Conservation (phyloP, 2,888 invertebrate genomes). For the Suillia variegata region DNA sequence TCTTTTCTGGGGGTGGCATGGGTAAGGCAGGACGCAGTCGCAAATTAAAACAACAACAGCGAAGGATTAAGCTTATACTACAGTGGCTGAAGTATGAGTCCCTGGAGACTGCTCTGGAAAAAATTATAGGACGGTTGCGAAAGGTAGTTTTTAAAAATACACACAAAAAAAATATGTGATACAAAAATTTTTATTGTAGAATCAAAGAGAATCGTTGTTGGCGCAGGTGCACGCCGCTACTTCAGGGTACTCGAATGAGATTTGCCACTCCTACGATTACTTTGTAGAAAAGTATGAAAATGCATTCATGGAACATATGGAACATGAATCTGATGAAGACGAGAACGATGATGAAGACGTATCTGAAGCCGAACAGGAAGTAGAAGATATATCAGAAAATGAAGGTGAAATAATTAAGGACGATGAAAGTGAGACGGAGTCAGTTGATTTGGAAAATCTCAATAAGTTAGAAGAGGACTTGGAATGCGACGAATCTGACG, state of each 20-base stretch:
- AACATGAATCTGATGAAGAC: slow-evolving; percentile 7
- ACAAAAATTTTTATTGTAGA: slow-evolving; percentile 31
- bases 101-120: slow-evolving; percentile 71
- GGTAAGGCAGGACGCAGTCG: slow-evolving; percentile 49
- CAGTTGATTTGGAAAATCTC: slow-evolving; percentile 15
- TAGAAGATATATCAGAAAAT: slow-evolving; percentile 25
- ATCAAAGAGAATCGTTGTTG: slow-evolving; percentile 64
- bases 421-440: slow-evolving; percentile 16
- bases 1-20: slow-evolving; percentile 68
- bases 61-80: slow-evolving; percentile 73
- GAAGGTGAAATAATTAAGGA: slow-evolving; percentile 34
- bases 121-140: slow-evolving; percentile 70
- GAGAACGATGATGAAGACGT: slow-evolving; percentile 12
- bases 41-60: slow-evolving; percentile 67
- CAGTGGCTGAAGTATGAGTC: slow-evolving; percentile 78
- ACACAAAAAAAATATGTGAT: neutral
- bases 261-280: slow-evolving; percentile 67
- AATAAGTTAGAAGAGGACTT: slow-evolving; percentile 20
- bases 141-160: slow-evolving; percentile 46
- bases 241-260: slow-evolving; percentile 68
- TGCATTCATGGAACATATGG: slow-evolving; percentile 19
- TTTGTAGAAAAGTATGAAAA: slow-evolving; percentile 60
- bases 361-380: slow-evolving; percentile 24
- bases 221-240: slow-evolving; percentile 68
- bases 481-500: slow-evolving; percentile 9